phyloP scores from a whole-genome alignment of 2,797 vertebrate genomes.

The Cyclura pinguis region DNA sequence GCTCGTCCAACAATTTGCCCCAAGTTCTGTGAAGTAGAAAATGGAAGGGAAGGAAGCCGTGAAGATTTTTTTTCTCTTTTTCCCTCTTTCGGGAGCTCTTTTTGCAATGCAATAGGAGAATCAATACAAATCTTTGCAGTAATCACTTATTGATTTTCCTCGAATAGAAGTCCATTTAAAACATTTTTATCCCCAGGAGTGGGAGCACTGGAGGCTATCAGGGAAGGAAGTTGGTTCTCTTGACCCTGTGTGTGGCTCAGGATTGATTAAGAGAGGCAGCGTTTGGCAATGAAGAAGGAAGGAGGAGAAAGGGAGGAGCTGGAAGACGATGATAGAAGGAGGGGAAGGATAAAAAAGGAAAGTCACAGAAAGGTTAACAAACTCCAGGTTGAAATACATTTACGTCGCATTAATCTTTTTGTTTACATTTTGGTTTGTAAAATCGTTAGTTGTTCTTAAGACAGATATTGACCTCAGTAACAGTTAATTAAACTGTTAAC shows the following conservation, averaged over 20 bases:
- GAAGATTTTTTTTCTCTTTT: not conserved
- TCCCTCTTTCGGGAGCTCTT: conserved; percentile 77
- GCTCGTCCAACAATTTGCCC: conserved; percentile 67
- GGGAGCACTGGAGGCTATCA: conserved; percentile 87
- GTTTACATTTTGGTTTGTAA: conserved; percentile 79
- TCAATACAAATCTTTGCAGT: conserved; percentile 91
- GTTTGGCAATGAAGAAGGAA: conserved; percentile 76
- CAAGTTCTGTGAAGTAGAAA: conserved; percentile 70
- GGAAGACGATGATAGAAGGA: conserved; percentile 11
- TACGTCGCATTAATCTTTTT: conserved; percentile 85
- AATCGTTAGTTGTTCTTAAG: conserved; percentile 77
- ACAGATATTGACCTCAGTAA: too few species aligned
- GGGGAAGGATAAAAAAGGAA: conserved; percentile 68
- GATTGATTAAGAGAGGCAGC: conserved; percentile 89
- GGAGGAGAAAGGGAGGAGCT: conserved; percentile 57
- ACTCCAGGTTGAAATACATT: conserved; percentile 85
- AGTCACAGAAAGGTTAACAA: conserved; percentile 91
- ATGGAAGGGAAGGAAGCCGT: conserved; percentile 68
- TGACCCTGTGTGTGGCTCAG: conserved; percentile 92
- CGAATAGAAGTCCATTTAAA: conserved; percentile 95
- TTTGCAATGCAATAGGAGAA: conserved; percentile 84
- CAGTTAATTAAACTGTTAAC: too few species aligned
- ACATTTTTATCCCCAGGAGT: conserved; percentile 88
- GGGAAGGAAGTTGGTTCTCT: conserved; percentile 88
- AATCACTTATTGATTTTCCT: conserved; percentile 97